phyloP scores from a whole-genome alignment of 1,140 invertebrate genomes.

The Brachionus manjavacas region DNA sequence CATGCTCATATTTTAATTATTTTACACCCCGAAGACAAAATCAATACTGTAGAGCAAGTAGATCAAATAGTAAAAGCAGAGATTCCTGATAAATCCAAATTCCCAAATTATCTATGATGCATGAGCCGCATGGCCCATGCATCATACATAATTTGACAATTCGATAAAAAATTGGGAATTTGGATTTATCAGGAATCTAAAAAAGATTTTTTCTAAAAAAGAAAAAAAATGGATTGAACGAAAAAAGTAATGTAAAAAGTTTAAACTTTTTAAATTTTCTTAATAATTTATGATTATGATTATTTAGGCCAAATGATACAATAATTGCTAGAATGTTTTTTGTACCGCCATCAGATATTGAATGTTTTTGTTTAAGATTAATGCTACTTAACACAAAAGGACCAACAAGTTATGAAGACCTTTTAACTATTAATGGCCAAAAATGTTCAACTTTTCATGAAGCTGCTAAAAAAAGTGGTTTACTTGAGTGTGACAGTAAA shows the following conservation, averaged over 20 bases:
- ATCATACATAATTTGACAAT: no score
- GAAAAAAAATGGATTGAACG: no score
- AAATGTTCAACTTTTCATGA: neutral
- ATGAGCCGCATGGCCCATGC: conserved; percentile 27
- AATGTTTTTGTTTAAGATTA: neutral
- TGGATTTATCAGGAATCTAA: no score
- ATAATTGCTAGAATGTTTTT: neutral
- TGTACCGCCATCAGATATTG: neutral
- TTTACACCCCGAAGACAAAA: conserved; percentile 45
- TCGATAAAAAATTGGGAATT: no score
- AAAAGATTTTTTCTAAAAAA: no score
- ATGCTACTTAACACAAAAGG: neutral
- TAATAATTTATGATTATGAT: neutral
- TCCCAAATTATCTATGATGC: conserved; percentile 46
- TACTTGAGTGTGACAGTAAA: neutral
- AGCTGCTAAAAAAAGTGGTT: neutral
- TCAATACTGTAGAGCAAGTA: conserved; percentile 24
- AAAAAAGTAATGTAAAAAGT: no score
- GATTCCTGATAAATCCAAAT: conserved; percentile 28
- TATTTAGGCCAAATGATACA: neutral
- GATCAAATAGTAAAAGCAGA: conserved; percentile 44
- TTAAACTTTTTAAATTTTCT: no score
- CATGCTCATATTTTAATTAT: conserved; percentile 60
- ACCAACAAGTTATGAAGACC: neutral
- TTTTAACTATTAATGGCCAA: neutral